phyloP scores from a whole-genome alignment of 2,797 vertebrate genomes.

The Anabas testudineus region DNA sequence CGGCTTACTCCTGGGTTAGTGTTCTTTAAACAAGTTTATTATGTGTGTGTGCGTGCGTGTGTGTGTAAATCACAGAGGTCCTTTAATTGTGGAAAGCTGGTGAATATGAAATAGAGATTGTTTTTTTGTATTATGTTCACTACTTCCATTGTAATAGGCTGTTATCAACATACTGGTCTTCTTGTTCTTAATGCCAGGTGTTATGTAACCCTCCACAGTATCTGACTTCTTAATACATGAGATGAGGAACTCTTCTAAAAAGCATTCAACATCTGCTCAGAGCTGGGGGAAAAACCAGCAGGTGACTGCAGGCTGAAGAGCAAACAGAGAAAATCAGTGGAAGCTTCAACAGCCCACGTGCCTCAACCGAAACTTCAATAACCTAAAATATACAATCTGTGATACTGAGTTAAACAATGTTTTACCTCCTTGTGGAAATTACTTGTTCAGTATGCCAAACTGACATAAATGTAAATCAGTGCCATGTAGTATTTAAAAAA shows the following conservation, averaged over 20 bases:
- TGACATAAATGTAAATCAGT: neutral
- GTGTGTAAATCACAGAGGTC: neutral
- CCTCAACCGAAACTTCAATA: constrained; percentile 41
- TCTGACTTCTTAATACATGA: constrained; percentile 1
- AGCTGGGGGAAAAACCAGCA: constrained; percentile 55
- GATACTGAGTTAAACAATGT: neutral
- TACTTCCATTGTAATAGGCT: too few species aligned
- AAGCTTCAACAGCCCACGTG: constrained; percentile 22
- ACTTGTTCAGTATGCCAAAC: neutral
- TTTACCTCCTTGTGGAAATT: neutral
- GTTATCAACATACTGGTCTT: too few species aligned
- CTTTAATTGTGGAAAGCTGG: too few species aligned
- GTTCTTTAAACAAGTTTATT: too few species aligned
- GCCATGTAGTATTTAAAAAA: neutral
- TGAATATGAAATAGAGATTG: too few species aligned
- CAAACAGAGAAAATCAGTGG: constrained; percentile 43
- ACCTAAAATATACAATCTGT: neutral
- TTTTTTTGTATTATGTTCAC: too few species aligned
- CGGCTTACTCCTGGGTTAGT: too few species aligned
- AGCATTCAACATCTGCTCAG: constrained; percentile 56
- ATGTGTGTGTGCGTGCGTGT: neutral
- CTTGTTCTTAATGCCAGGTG: constrained; percentile 10
- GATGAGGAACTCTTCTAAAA: constrained; percentile 48
- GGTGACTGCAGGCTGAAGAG: constrained; percentile 48
- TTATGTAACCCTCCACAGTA: constrained; percentile 4